Evolutionary conservation across 2,888 invertebrate species (phyloP), one percentile per base, ranked within the genome.

Genomic region (Phragmatobia fuliginosa): DNA sequence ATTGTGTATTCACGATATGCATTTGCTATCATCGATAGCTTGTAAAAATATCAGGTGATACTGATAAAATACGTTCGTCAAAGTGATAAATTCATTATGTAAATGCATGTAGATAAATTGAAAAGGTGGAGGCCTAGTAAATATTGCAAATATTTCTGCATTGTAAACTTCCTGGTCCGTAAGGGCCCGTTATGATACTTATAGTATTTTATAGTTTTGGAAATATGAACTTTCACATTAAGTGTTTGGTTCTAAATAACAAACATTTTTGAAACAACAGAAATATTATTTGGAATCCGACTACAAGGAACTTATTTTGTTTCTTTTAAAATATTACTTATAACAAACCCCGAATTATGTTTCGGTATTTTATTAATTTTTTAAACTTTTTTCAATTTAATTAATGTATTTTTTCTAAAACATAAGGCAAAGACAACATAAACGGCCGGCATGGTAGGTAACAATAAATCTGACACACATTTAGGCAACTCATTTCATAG

Each of bases 1-100:
- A 49, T 41, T 18, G 41, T 33, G 32, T 61, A 36, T 16, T 49
- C 11, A 21, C 16, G 21, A 49, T 36, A 18, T 67, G 62, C 67
- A 62, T 2, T 62, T 28, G 0, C 41, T 64, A 49, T 63, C 63
- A 64, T 2, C 32, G 38, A 36, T 68, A 21, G 28, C 56, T 41
- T 25, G 32, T 52, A 25, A 60, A 59, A 60, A 60, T 14, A 60
- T 64, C 64, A 64, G 60, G 59, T 33, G 63, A 64, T 64, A 49
- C 31, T 33, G 68, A 68, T 68, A 62, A 67, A 45, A 18, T 10
- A 28, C 28, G 41, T 56, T 64, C 18, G 32, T 64, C 52, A 52
- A 33, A 18, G 11, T 31, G 62, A 64, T 64, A 64, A 52, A 28
- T 33, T 25, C 25, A 28, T 52, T 49, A 52, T 25, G 52, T 28